Percentiles rank a stretch among this genome's conserved stretches.
These are phyloP conservation scores for Anisognathus igniventris DNA, from an alignment of 2,797 vertebrate species.

Conservation along the genomic window DNA sequence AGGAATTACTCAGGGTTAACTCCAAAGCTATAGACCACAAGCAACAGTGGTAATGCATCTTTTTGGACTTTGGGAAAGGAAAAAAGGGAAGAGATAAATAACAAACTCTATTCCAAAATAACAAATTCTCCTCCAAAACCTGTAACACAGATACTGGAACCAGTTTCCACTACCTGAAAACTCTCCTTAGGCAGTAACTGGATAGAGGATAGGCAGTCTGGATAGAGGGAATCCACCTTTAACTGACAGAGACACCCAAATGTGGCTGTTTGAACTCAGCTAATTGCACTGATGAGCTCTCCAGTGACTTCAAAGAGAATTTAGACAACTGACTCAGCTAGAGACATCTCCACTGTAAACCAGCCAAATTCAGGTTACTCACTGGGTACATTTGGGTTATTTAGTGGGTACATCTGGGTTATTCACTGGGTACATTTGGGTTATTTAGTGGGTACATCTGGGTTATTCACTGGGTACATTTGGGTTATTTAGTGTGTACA, in stretches of 20 bases:
- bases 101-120: not conserved
- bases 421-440: too few species aligned
- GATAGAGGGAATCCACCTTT: not conserved
- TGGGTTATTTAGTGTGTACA: too few species aligned
- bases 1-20: not conserved
- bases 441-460: too few species aligned
- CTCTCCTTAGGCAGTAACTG: not conserved
- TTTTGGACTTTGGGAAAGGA: not conserved
- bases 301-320: not conserved
- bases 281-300: not conserved
- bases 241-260: not conserved
- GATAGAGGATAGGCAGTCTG: not conserved
- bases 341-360: not conserved
- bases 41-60: not conserved
- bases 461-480: too few species aligned
- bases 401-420: too few species aligned
- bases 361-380: not conserved
- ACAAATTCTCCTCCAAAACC: not conserved
- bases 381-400: too few species aligned
- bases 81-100: not conserved
- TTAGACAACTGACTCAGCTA: not conserved
- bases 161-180: not conserved
- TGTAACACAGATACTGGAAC: fast-evolving
- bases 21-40: not conserved
- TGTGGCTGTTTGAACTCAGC: not conserved